Base-by-base conservation (phyloP, 2,797 vertebrate genomes). In the Scyliorhinus canicula region DNA sequence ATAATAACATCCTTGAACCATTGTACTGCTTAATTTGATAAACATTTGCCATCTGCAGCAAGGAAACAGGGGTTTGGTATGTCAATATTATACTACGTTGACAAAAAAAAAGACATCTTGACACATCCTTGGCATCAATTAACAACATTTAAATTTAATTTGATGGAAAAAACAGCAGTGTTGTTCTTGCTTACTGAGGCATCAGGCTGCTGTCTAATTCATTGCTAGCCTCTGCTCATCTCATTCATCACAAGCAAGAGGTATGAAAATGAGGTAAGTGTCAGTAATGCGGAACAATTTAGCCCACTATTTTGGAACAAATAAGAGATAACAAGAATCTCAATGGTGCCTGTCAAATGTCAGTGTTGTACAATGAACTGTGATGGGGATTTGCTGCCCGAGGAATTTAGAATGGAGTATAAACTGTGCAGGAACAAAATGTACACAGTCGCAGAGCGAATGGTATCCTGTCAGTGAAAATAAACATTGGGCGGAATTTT, bases 371-470 rank as follows among this genome's bases (percentile, higher is more conserved):
- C 55, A 94, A 52, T 55, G 67, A 94, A 74, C 63, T 52, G 0
- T 14, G 69, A 74, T 50, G 19, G 52, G 88, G 71, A 21, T 69
- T 40, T 69, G 24, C 60, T 26, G 21, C 35, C 44, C 69, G 93
- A 71, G 28, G n/a, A 71, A 74, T 71, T 35, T 93, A 47, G 35
- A 93, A 71, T 71, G 67, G 50, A 71, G 47, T 52, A 31, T 71
- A 52, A 94, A 94, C n/a, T 71, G 67, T 8, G 12, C 65, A 52
- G 93, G 35, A 94, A 74, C 67, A 94, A 74, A 74, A 52, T 74
- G 44, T 3, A 44, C 24, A 93, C 11, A 93, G 47, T 50, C 44
- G 21, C 44, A 74, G 67, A 11, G 14, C 44, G 74, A 94, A 71
- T 50, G 65, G 5, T 52, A 74, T 50, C 47, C 12, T 94, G 44